Percentiles rank a stretch among this genome's conserved stretches.
Evolutionary conservation across 2,113 vertebrate species (phyloP).

Genomic region (Glaucidium brasilianum): DNA sequence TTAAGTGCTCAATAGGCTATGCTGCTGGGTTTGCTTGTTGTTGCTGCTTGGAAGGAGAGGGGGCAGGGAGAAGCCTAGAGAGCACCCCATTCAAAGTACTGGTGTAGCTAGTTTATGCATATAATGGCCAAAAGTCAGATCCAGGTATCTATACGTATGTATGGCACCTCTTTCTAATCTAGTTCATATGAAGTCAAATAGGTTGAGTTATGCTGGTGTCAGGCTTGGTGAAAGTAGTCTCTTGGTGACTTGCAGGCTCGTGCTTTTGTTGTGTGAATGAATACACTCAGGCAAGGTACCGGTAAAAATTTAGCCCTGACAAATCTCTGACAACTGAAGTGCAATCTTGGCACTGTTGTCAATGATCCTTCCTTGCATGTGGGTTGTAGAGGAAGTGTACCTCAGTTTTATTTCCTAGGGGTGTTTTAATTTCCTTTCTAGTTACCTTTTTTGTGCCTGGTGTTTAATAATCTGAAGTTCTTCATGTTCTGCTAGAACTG

Average conservation of each 20-base stretch:
- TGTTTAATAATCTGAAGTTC: not conserved
- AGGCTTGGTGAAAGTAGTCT: not conserved
- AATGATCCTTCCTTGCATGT: not conserved
- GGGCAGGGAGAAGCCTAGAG: not conserved
- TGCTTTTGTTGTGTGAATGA: not conserved
- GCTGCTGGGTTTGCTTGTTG: not conserved
- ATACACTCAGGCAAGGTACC: not conserved
- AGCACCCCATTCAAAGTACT: not conserved
- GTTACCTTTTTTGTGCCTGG: not conserved
- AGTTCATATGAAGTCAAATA: not conserved
- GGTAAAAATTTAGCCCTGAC: not conserved
- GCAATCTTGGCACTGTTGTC: not conserved
- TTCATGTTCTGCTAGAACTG: not conserved
- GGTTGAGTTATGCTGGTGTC: not conserved
- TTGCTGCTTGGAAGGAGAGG: not conserved
- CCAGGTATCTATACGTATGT: fast-evolving
- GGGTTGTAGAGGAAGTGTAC: not conserved
- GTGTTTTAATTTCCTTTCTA: not conserved
- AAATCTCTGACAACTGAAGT: not conserved
- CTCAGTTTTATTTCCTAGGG: not conserved
- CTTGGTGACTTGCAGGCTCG: not conserved
- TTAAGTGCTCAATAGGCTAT: not conserved
- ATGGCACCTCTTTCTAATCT: not conserved
- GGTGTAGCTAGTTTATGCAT: not conserved
- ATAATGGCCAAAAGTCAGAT: not conserved